Base-by-base conservation (phyloP, 2,113 vertebrate genomes). In the Vulpes lagopus region DNA sequence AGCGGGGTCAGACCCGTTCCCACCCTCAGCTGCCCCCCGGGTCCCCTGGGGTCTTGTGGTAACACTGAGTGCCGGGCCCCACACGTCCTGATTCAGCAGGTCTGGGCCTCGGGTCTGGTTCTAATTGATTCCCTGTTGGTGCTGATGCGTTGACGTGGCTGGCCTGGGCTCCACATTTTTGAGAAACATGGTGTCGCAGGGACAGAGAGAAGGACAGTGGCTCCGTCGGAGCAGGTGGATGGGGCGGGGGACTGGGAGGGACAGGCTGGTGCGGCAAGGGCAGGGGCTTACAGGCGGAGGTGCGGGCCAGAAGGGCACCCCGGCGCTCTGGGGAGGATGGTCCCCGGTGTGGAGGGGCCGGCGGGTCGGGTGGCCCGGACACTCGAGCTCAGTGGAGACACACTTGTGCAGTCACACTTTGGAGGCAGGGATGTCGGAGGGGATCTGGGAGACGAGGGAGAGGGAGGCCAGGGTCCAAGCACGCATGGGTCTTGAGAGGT, bases 241-340 rank as follows among this genome's bases (percentile, higher is more conserved):
- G 25, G 15, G 35, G 51, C 32, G 35, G 60, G 30, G 11, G 88
- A 14, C 7, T 1, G 0, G 2, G 51, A 91, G 22, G 10, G 22
- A 78, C 2, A 27, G 38, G 15, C 16, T 43, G 43, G 25, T 17
- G 15, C 8, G 3, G n/a, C 8, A 23, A 15, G 49, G 35, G 20
- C 8, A n/a, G 32, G 67, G 19, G 16, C 0, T 14, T 32, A n/a
- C 32, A n/a, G 67, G 19, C 1, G 7, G 67, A 69, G 0, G 32
- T n/a, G 67, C 16, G 6, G 57, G 55, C 55, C 55, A 57, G 57
- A 17, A 57, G 57, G 16, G 57, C 1, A 2, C 25, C 67, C 8
- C 30, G 8, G 30, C 12, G 12, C 67, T 59, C 11, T 19, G n/a
- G 19, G 73, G 73, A 55, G 20, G 51, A 7, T 14, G 8, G 22